phyloP scores from a whole-genome alignment of 2,888 invertebrate genomes.

The Spicauda simplicius region DNA sequence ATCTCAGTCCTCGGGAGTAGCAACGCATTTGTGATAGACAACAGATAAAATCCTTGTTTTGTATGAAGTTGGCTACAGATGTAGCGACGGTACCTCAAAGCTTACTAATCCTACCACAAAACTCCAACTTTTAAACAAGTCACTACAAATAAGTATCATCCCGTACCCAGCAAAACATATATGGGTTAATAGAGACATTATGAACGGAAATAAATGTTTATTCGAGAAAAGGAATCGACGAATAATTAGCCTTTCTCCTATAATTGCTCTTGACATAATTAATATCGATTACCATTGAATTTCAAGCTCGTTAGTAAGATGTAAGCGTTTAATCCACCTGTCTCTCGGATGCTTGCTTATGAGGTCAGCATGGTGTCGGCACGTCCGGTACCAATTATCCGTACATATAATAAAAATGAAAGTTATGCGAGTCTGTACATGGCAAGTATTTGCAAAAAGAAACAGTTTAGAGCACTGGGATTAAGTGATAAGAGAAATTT shows the following conservation, averaged over 20 bases:
- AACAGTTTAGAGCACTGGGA: too few species aligned
- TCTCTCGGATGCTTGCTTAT: conserved; percentile 4
- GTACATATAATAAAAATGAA: too few species aligned
- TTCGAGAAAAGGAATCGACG: not conserved
- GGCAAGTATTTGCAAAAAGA: too few species aligned
- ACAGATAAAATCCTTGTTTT: too few species aligned
- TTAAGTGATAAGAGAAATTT: too few species aligned
- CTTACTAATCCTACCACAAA: too few species aligned
- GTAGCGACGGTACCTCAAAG: too few species aligned
- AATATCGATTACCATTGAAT: conserved; percentile 17
- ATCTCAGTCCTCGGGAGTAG: too few species aligned
- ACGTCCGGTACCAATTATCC: conserved; percentile 8
- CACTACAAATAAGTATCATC: not conserved
- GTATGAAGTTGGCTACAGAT: too few species aligned
- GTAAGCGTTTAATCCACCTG: not conserved
- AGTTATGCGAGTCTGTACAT: too few species aligned
- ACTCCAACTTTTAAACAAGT: not conserved
- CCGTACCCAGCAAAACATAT: not conserved
- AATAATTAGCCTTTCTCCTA: conserved; percentile 8
- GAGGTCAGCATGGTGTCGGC: conserved; percentile 6
- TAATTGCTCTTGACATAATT: conserved; percentile 24
- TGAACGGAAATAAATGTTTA: conserved; percentile 6
- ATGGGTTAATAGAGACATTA: conserved; percentile 1
- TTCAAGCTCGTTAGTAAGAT: conserved; percentile 5
- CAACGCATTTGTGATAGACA: too few species aligned